phyloP scores from a whole-genome alignment of 35 echinoderm and acorn worm species.

The Acanthaster planci region DNA sequence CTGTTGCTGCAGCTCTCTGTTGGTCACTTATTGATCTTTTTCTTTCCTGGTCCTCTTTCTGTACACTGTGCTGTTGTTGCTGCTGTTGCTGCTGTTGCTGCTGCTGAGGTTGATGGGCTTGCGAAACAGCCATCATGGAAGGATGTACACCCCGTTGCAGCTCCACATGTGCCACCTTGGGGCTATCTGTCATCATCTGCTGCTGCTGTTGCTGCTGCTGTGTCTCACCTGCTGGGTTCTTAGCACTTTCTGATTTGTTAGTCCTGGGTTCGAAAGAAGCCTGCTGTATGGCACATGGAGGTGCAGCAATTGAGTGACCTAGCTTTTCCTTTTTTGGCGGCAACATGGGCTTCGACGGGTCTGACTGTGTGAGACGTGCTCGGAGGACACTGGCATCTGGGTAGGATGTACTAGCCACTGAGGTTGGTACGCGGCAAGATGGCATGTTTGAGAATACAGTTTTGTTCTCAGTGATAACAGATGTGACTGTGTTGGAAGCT shows the following conservation, averaged over 20 bases:
- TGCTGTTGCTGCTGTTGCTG: background rate
- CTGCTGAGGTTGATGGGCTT: too few species aligned
- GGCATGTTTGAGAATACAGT: background rate
- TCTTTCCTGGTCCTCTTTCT: slow-evolving; percentile 19
- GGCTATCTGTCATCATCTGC: background rate
- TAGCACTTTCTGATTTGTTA: background rate
- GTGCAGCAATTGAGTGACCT: slow-evolving; percentile 14
- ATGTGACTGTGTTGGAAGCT: background rate
- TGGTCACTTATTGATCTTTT: slow-evolving; percentile 29
- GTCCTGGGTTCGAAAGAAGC: background rate
- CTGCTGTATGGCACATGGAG: background rate
- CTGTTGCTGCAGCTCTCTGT: slow-evolving; percentile 13
- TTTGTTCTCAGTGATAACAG: slow-evolving; percentile 26
- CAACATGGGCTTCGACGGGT: slow-evolving; percentile 1
- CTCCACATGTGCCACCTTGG: slow-evolving; percentile 35
- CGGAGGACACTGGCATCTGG: slow-evolving; percentile 89
- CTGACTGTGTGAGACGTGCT: slow-evolving; percentile 48
- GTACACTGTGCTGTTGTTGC: slow-evolving; percentile 2
- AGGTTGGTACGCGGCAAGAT: slow-evolving; percentile 70
- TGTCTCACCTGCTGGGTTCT: background rate
- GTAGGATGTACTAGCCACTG: slow-evolving; percentile 61
- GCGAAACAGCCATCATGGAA: slow-evolving; percentile 5
- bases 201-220: slow-evolving; percentile 13
- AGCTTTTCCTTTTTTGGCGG: slow-evolving; percentile 50
- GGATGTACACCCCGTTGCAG: slow-evolving; percentile 18